These are phyloP conservation scores for Empidonax alnorum DNA, from an alignment of 2,113 vertebrate genomes.

Conservation along the genomic window DNA sequence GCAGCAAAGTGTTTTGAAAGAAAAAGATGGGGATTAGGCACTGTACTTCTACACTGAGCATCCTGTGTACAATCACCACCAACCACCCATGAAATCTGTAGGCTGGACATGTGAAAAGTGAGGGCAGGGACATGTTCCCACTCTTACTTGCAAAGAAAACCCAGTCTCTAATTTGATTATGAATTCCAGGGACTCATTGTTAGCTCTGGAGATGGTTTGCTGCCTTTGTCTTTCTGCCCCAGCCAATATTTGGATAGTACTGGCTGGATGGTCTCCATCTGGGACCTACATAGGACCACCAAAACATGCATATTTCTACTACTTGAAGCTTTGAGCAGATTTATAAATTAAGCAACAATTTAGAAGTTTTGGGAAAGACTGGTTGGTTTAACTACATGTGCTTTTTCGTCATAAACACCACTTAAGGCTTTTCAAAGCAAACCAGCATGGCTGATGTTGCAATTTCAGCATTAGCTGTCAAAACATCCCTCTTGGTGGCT, in stretches of 20 bases:
- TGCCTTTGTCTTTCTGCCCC: not conserved
- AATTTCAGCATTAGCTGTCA: not conserved
- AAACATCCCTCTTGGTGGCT: not conserved
- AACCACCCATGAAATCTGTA: not conserved
- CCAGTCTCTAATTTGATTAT: not conserved
- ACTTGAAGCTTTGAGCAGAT: not conserved
- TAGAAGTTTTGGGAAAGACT: not conserved
- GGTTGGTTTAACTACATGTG: not conserved
- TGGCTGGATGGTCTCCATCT: not conserved
- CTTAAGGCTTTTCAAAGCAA: not conserved
- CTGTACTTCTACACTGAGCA: not conserved
- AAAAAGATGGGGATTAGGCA: not conserved
- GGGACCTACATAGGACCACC: accelerated
- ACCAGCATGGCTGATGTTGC: not conserved
- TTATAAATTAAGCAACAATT: not conserved
- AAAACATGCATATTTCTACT: not conserved
- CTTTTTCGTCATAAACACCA: not conserved
- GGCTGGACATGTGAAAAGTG: accelerated
- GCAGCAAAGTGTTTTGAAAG: not conserved
- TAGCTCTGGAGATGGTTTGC: not conserved
- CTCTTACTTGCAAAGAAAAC: not conserved
- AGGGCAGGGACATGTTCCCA: not conserved
- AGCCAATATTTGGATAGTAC: not conserved
- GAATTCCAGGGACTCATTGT: not conserved
- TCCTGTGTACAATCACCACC: not conserved